Evolutionary conservation across 2,113 vertebrate species (phyloP).

Genomic region (Mustela lutreola): DNA sequence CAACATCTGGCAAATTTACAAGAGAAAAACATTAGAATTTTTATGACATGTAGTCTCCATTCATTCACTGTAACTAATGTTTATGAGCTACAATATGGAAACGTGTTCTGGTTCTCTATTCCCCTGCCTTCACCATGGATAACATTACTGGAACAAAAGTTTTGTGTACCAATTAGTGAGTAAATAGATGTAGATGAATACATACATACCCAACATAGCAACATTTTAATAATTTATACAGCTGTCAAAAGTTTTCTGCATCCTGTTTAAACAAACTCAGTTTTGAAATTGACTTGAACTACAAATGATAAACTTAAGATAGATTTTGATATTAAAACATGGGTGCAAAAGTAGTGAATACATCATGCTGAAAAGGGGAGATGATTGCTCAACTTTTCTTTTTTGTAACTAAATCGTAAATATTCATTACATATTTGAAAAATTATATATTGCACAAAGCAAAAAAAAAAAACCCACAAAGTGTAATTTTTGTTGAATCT

Average conservation of each 20-base stretch:
- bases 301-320: not conserved
- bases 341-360: not conserved
- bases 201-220: not conserved
- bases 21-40: constrained; percentile 70
- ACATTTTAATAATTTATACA: not conserved
- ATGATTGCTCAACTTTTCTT: not conserved
- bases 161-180: not conserved
- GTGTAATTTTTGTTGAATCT: not conserved
- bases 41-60: constrained; percentile 56
- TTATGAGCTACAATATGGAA: constrained; percentile 53
- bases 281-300: not conserved
- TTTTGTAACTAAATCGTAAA: not conserved
- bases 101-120: constrained; percentile 42
- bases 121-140: not conserved
- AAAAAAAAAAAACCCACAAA: not conserved
- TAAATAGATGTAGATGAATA: not conserved
- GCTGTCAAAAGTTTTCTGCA: not conserved
- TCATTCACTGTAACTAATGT: constrained; percentile 65
- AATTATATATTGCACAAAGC: not conserved
- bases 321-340: not conserved
- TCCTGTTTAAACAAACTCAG: not conserved
- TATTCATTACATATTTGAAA: not conserved
- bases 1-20: constrained; percentile 83
- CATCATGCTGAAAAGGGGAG: not conserved
- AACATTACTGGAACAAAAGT: not conserved